Evolutionary conservation across 2,888 invertebrate species (phyloP).

Genomic region (Caenorhabditis auriculariae): DNA sequence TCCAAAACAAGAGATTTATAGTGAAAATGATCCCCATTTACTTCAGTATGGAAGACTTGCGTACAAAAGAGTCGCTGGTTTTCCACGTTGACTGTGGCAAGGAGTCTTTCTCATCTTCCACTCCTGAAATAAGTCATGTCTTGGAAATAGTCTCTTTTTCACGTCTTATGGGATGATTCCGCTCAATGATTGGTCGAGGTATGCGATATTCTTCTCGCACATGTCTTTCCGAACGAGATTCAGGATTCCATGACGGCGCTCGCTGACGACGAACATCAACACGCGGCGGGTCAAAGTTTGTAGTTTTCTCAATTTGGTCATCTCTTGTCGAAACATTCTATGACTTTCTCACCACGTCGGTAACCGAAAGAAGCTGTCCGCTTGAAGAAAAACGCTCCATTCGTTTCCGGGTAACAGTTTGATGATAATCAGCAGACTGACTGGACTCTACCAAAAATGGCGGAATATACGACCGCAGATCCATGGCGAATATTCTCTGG

Average conservation of each 20-base stretch:
- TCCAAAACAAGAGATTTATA: not conserved
- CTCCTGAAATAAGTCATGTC: not conserved
- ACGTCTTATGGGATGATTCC: slow-evolving; percentile 14
- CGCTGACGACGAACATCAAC: not conserved
- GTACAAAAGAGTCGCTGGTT: slow-evolving; percentile 18
- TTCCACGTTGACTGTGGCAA: no score
- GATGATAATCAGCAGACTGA: slow-evolving; percentile 13
- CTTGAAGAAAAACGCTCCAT: slow-evolving; percentile 37
- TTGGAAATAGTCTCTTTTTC: slow-evolving; percentile 1
- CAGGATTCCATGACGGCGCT: not conserved
- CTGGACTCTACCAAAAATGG: slow-evolving; percentile 10
- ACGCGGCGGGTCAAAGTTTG: slow-evolving; percentile 18
- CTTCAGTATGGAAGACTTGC: slow-evolving; percentile 27
- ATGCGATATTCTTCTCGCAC: slow-evolving; percentile 8
- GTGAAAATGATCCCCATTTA: slow-evolving; percentile 2
- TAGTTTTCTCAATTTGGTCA: slow-evolving; percentile 21
- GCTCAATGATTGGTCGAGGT: slow-evolving; percentile 11
- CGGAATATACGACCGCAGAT: slow-evolving; percentile 18
- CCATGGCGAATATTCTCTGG: slow-evolving; percentile 4
- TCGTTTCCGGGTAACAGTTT: slow-evolving; percentile 33
- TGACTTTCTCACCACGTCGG: slow-evolving; percentile 26
- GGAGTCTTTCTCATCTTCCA: not conserved
- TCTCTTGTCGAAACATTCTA: not conserved
- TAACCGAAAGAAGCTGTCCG: slow-evolving; percentile 39
- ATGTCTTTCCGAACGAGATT: slow-evolving; percentile 3